Evolutionary conservation across 2,888 invertebrate species (phyloP).

Genomic region (Nycteola revayana): DNA sequence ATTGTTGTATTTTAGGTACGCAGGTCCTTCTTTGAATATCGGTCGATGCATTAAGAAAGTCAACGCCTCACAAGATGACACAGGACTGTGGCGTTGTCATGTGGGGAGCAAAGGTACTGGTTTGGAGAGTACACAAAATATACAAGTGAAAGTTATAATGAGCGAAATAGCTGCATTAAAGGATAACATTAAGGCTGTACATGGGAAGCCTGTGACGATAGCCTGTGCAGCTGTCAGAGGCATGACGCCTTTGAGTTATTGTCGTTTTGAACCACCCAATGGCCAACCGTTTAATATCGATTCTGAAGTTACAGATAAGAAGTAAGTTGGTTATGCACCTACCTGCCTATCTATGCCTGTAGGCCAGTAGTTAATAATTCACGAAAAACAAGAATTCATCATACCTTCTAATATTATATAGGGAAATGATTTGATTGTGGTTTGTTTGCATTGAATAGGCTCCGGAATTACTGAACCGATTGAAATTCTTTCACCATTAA

Average conservation of each 20-base stretch:
- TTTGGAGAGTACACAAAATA: conserved; percentile 53
- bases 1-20: conserved; percentile 6
- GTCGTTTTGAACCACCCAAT: conserved; percentile 73
- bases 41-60: conserved; percentile 65
- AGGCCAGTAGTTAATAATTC: too few species aligned
- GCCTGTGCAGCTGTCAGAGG: conserved; percentile 63
- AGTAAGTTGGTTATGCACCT: conserved; percentile 46
- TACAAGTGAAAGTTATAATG: conserved; percentile 54
- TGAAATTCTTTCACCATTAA: too few species aligned
- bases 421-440: too few species aligned
- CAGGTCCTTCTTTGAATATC: conserved; percentile 51
- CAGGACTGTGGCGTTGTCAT: conserved; percentile 74
- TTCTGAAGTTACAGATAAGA: conserved; percentile 48
- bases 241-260: conserved; percentile 63
- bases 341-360: too few species aligned
- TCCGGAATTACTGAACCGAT: too few species aligned
- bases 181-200: conserved; percentile 45
- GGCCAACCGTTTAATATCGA: conserved; percentile 70
- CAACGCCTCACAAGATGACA: conserved; percentile 46
- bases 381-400: too few species aligned
- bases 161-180: conserved; percentile 59
- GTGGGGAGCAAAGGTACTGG: conserved; percentile 57
- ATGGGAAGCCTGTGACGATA: conserved; percentile 56
- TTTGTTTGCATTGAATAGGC: too few species aligned
- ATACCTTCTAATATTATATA: too few species aligned